Percentiles rank a stretch among this genome's conserved stretches.
Evolutionary conservation across 2,797 vertebrate genomes (phyloP).

Genomic region (Bufotes viridis): DNA sequence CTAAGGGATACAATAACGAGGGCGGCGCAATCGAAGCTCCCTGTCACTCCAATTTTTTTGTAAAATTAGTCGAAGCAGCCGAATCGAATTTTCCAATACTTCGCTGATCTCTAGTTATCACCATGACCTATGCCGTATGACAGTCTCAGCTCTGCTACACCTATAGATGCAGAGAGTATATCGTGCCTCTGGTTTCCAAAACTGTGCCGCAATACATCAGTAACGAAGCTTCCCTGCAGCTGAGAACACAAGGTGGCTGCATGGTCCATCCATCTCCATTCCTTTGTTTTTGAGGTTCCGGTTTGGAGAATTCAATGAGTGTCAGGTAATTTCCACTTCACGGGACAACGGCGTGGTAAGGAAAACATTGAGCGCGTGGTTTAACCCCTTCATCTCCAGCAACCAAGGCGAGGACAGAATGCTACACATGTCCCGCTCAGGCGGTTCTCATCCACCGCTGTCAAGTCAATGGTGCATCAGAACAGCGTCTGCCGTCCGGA

Average conservation of each 20-base stretch:
- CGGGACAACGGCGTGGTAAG: not conserved
- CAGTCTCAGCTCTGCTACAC: not conserved
- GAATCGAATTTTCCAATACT: no score
- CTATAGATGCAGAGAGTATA: not conserved
- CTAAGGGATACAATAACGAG: no score
- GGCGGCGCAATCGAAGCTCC: no score
- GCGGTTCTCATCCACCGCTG: conserved; percentile 45
- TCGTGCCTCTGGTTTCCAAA: not conserved
- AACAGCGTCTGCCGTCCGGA: conserved; percentile 65
- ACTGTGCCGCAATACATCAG: not conserved
- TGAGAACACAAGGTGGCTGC: not conserved
- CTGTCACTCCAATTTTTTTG: no score
- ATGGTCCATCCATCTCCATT: not conserved
- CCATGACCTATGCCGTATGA: not conserved
- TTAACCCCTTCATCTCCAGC: conserved; percentile 8
- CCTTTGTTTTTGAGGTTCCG: conserved; percentile 20
- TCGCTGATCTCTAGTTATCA: no score
- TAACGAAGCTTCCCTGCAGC: conserved; percentile 5
- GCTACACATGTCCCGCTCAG: conserved; percentile 22
- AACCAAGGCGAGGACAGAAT: not conserved
- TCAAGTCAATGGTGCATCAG: conserved; percentile 62
- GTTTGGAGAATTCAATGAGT: conserved; percentile 10
- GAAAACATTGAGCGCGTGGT: not conserved
- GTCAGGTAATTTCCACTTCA: conserved; percentile 41
- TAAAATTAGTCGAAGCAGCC: no score